Evolutionary conservation across 2,888 invertebrate species (phyloP), one percentile per base, ranked within the genome.

Genomic region (Parapristionchus giblindavisi): DNA sequence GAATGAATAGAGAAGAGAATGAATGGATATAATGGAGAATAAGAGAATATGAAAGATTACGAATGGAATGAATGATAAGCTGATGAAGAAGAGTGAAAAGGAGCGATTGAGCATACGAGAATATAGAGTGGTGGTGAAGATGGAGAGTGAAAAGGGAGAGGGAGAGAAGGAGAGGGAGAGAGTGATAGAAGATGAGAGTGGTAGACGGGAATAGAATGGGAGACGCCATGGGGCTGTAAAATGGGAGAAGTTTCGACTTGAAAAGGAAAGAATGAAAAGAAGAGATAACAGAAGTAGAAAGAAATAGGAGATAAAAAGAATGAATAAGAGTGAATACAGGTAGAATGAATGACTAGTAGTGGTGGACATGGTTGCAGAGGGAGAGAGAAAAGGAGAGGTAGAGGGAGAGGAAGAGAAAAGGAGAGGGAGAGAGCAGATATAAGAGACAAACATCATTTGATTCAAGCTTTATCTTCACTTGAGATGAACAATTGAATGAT

Each of bases 41-140:
- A 32, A 32, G 61, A 43, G 24, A 21, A 8, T 6, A 29, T 21
- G 32, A 51, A n/a, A 17, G 43, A 17, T 8, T 17, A 8, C 24
- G 11, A 1, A 11, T 56, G 58, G 11, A 2, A 11, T 56, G 11
- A 27, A n/a, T 56, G 14, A 27, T 14, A n/a, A n/a, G 58, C 11
- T 27, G 58, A 27, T 14, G 58, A 56, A n/a, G 1, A 17, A 63
- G 32, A 63, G 1, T 21, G 14, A 63, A 24, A 24, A 32, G 24
- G 60, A 32, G 36, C 34, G 65, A 77, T 70, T 40, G 66, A 73
- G 51, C 54, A 54, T 29, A 52, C 52, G 58, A 51, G 34, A n/a
- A n/a, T n/a, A 27, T 58, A 32, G 75, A 61, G 56, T 34, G 11
- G 58, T 14, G 27, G 27, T 14, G 24, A n/a, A 58, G 27, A 58